Evolutionary conservation across 2,797 vertebrate genomes (phyloP).

Genomic region (Tarsius wallacei): DNA sequence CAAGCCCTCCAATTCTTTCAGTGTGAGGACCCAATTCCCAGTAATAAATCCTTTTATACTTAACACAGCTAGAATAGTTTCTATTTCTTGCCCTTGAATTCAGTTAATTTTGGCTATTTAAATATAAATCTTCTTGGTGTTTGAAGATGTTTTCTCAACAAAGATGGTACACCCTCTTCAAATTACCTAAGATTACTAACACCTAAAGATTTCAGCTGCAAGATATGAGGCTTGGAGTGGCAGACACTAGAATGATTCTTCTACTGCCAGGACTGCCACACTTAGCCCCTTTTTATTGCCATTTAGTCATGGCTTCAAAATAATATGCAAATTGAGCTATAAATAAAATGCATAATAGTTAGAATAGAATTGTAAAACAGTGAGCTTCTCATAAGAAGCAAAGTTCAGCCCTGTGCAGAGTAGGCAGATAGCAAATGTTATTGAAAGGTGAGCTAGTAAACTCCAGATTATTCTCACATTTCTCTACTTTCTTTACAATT

Average conservation of each 20-base stretch:
- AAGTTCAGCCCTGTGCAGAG: background rate
- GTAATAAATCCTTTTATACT: background rate
- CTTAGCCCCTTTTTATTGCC: background rate
- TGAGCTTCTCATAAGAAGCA: background rate
- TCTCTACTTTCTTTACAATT: background rate
- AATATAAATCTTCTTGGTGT: background rate
- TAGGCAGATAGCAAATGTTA: background rate
- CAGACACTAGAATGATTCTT: background rate
- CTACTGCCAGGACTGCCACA: background rate
- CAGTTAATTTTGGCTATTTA: background rate
- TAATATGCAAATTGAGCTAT: background rate
- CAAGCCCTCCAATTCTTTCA: background rate
- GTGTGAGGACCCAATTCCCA: background rate
- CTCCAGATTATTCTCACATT: background rate
- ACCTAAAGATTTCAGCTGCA: background rate
- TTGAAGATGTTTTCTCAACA: background rate
- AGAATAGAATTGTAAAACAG: slow-evolving; percentile 17
- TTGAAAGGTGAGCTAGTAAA: background rate
- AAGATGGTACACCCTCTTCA: background rate
- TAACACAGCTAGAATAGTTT: background rate
- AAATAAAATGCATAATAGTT: background rate
- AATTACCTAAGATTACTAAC: background rate
- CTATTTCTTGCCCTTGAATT: background rate
- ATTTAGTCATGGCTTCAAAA: background rate
- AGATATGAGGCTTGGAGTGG: background rate